Evolutionary conservation across 2,888 invertebrate species (phyloP).

Genomic region (Steinernema carpocapsae): DNA sequence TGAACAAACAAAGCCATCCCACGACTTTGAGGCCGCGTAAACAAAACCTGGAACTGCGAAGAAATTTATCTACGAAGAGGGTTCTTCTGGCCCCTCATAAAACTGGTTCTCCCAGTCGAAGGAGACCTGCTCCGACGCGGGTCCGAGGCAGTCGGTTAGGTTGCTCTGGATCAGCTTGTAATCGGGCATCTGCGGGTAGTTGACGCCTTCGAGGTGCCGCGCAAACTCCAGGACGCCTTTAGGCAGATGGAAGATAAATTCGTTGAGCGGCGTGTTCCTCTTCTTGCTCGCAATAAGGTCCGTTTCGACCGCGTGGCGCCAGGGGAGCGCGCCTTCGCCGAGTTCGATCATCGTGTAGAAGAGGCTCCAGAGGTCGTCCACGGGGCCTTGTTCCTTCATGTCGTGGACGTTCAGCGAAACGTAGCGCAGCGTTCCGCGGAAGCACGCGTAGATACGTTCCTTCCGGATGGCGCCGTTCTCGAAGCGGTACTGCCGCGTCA

Average conservation of each 20-base stretch:
- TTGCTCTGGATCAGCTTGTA: slow-evolving; percentile 44
- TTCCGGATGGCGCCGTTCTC: slow-evolving; percentile 53
- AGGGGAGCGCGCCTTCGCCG: slow-evolving; percentile 58
- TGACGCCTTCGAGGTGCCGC: slow-evolving; percentile 36
- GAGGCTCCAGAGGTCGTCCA: slow-evolving; percentile 59
- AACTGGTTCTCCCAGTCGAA: slow-evolving; percentile 28
- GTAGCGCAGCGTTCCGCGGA: slow-evolving; percentile 60
- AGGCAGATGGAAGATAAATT: slow-evolving; percentile 38
- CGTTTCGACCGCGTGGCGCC: slow-evolving; percentile 53
- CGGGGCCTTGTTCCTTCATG: slow-evolving; percentile 53
- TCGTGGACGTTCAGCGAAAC: slow-evolving; percentile 63
- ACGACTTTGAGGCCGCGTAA: too few species aligned
- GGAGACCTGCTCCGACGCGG: not conserved
- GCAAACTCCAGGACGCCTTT: slow-evolving; percentile 34
- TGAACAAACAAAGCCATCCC: not conserved
- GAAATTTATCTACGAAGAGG: not conserved
- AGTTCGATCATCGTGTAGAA: slow-evolving; percentile 61
- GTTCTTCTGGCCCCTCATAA: slow-evolving; percentile 22
- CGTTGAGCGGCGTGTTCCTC: slow-evolving; percentile 38
- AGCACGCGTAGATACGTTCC: slow-evolving; percentile 57
- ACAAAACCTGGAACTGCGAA: too few species aligned
- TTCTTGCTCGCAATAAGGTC: slow-evolving; percentile 57
- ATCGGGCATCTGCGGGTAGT: slow-evolving; percentile 43
- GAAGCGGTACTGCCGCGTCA: slow-evolving; percentile 50
- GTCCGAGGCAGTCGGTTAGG: slow-evolving; percentile 23